A percentile compares a stretch with the other conserved stretches of the same genome.
Evolutionary conservation across 1,140 invertebrate genomes (phyloP).

Genomic region (Acromyrmex heyeri): DNA sequence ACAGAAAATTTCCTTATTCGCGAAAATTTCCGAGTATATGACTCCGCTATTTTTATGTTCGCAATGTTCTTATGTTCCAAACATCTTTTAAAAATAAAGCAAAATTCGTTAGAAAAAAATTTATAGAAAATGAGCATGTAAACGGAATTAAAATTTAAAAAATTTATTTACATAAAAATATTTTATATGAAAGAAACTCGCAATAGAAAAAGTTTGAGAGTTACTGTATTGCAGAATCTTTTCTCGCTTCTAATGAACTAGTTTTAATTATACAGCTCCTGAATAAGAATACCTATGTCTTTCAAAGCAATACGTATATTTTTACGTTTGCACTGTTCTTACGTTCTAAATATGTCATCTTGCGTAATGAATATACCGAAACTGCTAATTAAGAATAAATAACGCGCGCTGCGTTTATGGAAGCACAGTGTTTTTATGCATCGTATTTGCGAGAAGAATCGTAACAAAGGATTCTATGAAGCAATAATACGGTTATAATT

Average conservation of each 20-base stretch:
- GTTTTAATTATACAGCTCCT: constrained; percentile 1
- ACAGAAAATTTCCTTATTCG: too few relatives aligned
- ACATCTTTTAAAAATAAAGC: too few relatives aligned
- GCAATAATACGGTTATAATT: neutral
- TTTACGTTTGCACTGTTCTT: neutral
- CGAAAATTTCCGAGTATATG: too few relatives aligned
- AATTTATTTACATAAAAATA: too few relatives aligned
- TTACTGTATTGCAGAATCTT: too few relatives aligned
- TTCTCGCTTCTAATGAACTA: neutral
- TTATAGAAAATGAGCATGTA: too few relatives aligned
- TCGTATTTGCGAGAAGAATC: constrained; percentile 1
- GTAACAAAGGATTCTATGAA: neutral
- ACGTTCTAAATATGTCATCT: constrained; percentile 1
- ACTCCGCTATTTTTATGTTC: too few relatives aligned
- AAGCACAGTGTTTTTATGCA: neutral
- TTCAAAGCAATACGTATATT: neutral
- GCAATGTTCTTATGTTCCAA: too few relatives aligned
- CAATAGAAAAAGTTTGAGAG: too few relatives aligned
- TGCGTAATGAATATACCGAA: neutral
- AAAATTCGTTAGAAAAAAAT: too few relatives aligned
- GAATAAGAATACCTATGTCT: neutral
- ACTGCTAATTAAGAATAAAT: constrained; percentile 9
- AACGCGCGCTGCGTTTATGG: neutral
- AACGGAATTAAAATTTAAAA: too few relatives aligned
- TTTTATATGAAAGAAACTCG: too few relatives aligned